Percentiles rank a stretch among this genome's conserved stretches.
These are phyloP conservation scores for Aphrophora alni DNA, from an alignment of 2,888 invertebrate species.

Conservation along the genomic window DNA sequence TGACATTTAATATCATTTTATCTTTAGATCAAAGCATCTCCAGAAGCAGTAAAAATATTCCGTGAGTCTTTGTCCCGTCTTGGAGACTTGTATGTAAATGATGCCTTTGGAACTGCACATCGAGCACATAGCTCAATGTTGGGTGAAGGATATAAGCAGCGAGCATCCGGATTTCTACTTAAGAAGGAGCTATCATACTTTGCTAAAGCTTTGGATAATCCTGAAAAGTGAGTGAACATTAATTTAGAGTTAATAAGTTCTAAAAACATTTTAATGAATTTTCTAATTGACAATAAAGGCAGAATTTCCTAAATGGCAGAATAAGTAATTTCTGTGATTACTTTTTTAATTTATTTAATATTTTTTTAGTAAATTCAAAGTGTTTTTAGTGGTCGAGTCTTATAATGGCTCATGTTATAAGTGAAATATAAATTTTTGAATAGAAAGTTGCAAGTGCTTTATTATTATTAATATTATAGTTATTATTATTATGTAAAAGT, in stretches of 20 bases:
- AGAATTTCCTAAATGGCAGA: not conserved
- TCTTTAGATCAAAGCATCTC: constrained; percentile 80
- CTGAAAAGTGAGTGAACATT: constrained; percentile 68
- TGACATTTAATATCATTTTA: too few relatives aligned
- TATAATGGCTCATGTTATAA: too few relatives aligned
- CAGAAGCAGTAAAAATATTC: constrained; percentile 85
- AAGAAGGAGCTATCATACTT: constrained; percentile 98
- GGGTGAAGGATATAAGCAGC: constrained; percentile 89
- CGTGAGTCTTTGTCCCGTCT: constrained; percentile 87
- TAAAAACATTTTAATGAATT: too few relatives aligned
- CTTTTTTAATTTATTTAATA: too few relatives aligned
- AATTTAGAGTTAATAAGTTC: constrained; percentile 3
- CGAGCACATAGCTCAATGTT: constrained; percentile 95
- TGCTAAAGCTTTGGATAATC: constrained; percentile 95
- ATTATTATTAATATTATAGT: too few relatives aligned
- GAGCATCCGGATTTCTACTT: constrained; percentile 93
- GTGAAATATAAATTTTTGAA: too few relatives aligned
- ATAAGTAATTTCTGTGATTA: too few relatives aligned
- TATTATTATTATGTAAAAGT: too few relatives aligned
- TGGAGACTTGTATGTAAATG: constrained; percentile 99
- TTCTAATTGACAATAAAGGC: not conserved
- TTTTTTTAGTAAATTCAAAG: too few relatives aligned
- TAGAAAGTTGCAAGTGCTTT: too few relatives aligned
- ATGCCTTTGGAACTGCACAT: constrained; percentile 98
- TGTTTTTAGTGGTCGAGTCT: too few relatives aligned